Percentiles rank a stretch among this genome's conserved stretches.
phyloP scores from a whole-genome alignment of 37 sponge, comb jelly and placozoan species.

The Theonella swinhoei region DNA sequence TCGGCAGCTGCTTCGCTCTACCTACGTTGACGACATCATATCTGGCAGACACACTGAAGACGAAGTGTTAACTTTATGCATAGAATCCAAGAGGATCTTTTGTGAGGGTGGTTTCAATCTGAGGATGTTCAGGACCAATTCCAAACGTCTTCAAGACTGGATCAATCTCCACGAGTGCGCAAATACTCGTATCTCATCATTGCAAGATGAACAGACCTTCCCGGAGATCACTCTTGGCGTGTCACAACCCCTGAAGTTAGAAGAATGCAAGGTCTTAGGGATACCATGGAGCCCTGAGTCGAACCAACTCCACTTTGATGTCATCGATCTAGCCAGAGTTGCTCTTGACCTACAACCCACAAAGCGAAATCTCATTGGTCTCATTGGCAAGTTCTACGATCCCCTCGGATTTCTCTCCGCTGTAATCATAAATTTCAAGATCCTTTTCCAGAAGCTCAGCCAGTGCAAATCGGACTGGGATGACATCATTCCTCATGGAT shows the following conservation, averaged over 20 bases:
- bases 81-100: constrained; percentile 29
- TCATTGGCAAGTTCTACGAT: constrained; percentile 50
- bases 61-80: constrained; percentile 26
- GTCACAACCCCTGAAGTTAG: neutral
- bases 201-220: constrained; percentile 20
- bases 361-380: constrained; percentile 43
- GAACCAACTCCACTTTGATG: constrained; percentile 39
- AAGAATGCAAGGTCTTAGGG: constrained; percentile 56
- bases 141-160: constrained; percentile 4
- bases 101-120: constrained; percentile 39
- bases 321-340: constrained; percentile 9
- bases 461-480: constrained; percentile 55
- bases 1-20: constrained; percentile 12
- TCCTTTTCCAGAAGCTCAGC: constrained; percentile 52
- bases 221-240: constrained; percentile 28
- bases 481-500: constrained; percentile 9
- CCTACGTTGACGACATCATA: constrained; percentile 63
- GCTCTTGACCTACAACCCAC: constrained; percentile 41
- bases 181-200: neutral
- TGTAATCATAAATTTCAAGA: constrained; percentile 51
- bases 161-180: constrained; percentile 21
- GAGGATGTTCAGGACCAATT: constrained; percentile 50
- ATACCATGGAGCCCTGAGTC: constrained; percentile 47
- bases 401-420: constrained; percentile 61
- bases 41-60: constrained; percentile 50